phyloP scores from a whole-genome alignment of 2,888 invertebrate genomes.

The Drosophila antonietae region DNA sequence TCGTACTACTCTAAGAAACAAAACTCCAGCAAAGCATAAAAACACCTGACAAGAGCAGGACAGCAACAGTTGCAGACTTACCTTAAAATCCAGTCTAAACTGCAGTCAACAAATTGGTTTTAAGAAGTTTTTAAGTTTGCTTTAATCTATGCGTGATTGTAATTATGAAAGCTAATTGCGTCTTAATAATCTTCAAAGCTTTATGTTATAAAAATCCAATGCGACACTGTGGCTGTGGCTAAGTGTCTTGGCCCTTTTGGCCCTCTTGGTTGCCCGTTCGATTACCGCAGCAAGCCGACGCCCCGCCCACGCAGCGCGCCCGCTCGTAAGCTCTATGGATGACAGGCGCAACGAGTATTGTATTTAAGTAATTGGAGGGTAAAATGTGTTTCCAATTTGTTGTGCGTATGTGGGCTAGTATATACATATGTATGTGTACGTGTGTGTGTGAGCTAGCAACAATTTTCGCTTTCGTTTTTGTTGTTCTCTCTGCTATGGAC shows the following conservation, averaged over 20 bases:
- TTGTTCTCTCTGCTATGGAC: slow-evolving; percentile 17
- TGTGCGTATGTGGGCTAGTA: slow-evolving; percentile 24
- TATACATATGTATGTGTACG: slow-evolving; percentile 19
- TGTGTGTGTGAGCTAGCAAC: slow-evolving; percentile 4
- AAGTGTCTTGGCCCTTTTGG: slow-evolving; percentile 1
- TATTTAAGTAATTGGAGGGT: slow-evolving; percentile 79
- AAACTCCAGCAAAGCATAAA: no score
- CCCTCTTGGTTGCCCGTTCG: background rate
- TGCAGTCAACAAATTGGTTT: background rate
- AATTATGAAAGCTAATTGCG: slow-evolving; percentile 21
- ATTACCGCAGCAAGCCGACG: background rate
- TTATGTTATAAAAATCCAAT: slow-evolving; percentile 1
- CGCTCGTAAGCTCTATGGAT: background rate
- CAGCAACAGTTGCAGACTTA: background rate
- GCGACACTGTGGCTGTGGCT: slow-evolving; percentile 25
- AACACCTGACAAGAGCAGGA: no score
- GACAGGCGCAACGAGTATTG: slow-evolving; percentile 52
- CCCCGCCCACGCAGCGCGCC: background rate
- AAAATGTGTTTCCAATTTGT: slow-evolving; percentile 79
- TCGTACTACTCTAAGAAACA: no score
- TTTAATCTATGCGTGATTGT: background rate
- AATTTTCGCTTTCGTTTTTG: slow-evolving; percentile 45
- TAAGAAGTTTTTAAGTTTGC: background rate
- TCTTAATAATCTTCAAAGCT: slow-evolving; percentile 18
- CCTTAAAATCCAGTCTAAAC: no score